phyloP scores from a whole-genome alignment of 1,140 invertebrate species.

The Mycetomoellerius zeteki region DNA sequence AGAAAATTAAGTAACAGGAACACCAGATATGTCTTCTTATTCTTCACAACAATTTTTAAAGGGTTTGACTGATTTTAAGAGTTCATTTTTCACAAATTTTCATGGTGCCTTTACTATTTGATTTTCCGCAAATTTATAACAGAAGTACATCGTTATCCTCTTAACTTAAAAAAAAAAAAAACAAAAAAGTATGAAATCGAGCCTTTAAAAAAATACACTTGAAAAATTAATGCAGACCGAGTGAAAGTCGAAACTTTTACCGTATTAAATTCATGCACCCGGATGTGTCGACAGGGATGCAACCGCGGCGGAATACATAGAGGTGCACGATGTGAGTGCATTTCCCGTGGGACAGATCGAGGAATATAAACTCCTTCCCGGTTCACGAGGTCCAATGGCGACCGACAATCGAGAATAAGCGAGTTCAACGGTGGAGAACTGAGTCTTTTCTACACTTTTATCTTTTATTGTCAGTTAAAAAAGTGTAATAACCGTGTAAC shows the following conservation, averaged over 20 bases:
- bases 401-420: neutral
- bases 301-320: neutral
- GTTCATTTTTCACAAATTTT: neutral
- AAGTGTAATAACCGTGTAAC: too few species aligned
- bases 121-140: neutral
- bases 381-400: constrained; percentile 1
- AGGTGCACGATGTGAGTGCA: neutral
- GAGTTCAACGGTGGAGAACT: neutral
- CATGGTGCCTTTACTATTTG: neutral
- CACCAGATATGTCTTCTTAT: neutral
- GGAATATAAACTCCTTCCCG: neutral
- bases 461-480: neutral
- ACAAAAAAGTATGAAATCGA: neutral
- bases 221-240: neutral
- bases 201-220: neutral
- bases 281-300: constrained; percentile 1
- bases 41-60: neutral
- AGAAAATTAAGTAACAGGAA: constrained; percentile 17
- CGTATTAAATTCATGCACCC: constrained; percentile 45
- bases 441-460: neutral
- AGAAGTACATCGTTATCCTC: neutral
- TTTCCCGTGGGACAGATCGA: constrained; percentile 30
- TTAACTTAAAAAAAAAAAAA: neutral
- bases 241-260: constrained; percentile 29
- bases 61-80: neutral